Evolutionary conservation across 2,888 invertebrate genomes (phyloP), one percentile per base, ranked within the genome.

Genomic region (Mongoloraphidia duomilia): DNA sequence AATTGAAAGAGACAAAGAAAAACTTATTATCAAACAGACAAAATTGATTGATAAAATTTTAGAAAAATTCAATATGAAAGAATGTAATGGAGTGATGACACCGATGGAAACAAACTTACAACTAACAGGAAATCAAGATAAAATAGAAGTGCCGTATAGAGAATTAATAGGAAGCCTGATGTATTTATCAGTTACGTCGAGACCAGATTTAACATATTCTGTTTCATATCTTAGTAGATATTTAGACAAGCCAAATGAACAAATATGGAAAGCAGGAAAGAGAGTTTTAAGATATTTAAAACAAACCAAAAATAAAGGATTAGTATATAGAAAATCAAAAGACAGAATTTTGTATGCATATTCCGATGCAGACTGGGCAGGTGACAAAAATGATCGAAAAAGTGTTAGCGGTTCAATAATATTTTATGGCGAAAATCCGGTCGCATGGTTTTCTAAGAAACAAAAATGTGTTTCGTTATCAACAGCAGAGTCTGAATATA

Each of bases 21-120:
- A 49, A 39, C 49, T 44, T 8, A 46, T 34, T 1, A 39, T 55
- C n/a, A 47, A 46, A 11, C 52, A 56, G 33, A 13, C 35, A 26
- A 49, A 47, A 39, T 50, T 49, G 39, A 52, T 53, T 13, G 44
- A 48, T 5, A 52, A 53, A 12, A 37, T 56, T 12, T 46, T 56
- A 17, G 9, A 42, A 17, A 49, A 52, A 45, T 56, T 57, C 40
- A 46, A 37, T 36, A 54, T 56, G 54, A 34, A 49, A 41, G 46
- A 54, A n/a, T 49, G 54, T 44, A 56, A 54, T 36, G 44, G 42
- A 9, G 39, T 36, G 2, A 11, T 4, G 17, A 56, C 54, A 2
- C 55, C 56, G 14, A 49, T 58, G 50, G 51, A 56, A 50, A 46
- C 33, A 41, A 49, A 51, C 26, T 57, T 56, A 46, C 52, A 56